Conservation (phyloP, 2,797 vertebrate species). For the Meriones psammophilus region DNA sequence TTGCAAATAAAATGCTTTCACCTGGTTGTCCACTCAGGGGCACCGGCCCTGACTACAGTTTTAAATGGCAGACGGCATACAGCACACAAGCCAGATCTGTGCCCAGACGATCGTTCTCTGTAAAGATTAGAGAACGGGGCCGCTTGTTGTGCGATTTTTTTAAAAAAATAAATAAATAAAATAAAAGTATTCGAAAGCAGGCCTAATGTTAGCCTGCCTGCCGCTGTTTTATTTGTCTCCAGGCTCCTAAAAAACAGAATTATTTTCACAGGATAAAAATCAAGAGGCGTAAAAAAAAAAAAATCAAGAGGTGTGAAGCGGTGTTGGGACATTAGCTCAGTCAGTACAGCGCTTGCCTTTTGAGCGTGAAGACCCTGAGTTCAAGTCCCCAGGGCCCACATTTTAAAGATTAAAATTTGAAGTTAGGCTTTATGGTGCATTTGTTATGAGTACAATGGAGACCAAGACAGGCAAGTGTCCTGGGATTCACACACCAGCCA, state of each 20-base stretch:
- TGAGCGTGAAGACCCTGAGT: neutral
- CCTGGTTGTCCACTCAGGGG: neutral
- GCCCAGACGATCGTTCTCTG: neutral
- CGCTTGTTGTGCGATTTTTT: neutral
- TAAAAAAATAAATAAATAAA: too few species aligned
- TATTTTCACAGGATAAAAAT: conserved; percentile 45
- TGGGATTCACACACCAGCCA: neutral
- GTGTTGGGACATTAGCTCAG: neutral
- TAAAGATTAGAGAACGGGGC: neutral
- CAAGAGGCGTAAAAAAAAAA: neutral
- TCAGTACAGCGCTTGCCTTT: neutral
- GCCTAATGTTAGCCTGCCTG: neutral
- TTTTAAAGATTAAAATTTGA: neutral
- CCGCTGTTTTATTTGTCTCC: neutral
- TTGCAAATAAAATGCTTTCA: neutral
- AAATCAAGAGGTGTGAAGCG: neutral
- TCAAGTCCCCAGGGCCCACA: neutral
- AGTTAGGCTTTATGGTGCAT: neutral
- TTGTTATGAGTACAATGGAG: neutral
- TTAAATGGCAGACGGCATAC: neutral
- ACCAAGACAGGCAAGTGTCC: neutral
- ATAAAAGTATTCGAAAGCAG: neutral
- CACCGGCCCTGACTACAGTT: neutral
- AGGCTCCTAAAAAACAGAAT: neutral
- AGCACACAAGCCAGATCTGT: neutral